Conservation (phyloP, 2,888 invertebrate species). For the Hemithea aestivaria region DNA sequence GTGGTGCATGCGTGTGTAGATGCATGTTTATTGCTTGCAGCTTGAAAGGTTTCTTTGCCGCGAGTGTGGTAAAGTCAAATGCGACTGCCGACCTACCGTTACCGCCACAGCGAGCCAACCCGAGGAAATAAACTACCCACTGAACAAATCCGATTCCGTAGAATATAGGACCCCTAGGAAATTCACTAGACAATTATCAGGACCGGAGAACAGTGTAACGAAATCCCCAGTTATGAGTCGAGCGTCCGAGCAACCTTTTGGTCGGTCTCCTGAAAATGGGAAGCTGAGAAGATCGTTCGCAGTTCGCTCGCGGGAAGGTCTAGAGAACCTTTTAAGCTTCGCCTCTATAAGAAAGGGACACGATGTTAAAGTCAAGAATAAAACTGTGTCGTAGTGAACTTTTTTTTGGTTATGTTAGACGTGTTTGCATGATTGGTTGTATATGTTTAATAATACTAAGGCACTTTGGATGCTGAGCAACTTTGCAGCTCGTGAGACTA, state of each 20-base stretch:
- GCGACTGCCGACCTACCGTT: slow-evolving; percentile 70
- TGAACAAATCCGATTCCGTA: slow-evolving; percentile 38
- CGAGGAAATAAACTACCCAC: slow-evolving; percentile 26
- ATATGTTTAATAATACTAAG: too few species aligned
- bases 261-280: slow-evolving; percentile 57
- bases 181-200: slow-evolving; percentile 46
- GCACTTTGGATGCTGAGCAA: too few species aligned
- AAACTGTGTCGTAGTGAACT: not conserved
- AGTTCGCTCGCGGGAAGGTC: slow-evolving; percentile 67
- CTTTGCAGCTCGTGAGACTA: too few species aligned
- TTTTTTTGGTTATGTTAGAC: too few species aligned
- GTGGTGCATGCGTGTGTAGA: slow-evolving; percentile 68
- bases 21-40: slow-evolving; percentile 83
- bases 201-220: slow-evolving; percentile 37
- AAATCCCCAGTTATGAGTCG: slow-evolving; percentile 38
- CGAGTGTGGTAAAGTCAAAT: slow-evolving; percentile 84
- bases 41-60: slow-evolving; percentile 86
- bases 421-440: too few species aligned
- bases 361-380: slow-evolving; percentile 44
- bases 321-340: slow-evolving; percentile 65
- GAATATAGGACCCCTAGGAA: slow-evolving; percentile 51
- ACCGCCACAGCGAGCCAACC: slow-evolving; percentile 26
- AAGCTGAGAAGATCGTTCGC: slow-evolving; percentile 68
- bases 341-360: slow-evolving; percentile 52
- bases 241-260: slow-evolving; percentile 56